phyloP scores from a whole-genome alignment of 2,888 invertebrate species.

The Dasysyrphus albostriatus region DNA sequence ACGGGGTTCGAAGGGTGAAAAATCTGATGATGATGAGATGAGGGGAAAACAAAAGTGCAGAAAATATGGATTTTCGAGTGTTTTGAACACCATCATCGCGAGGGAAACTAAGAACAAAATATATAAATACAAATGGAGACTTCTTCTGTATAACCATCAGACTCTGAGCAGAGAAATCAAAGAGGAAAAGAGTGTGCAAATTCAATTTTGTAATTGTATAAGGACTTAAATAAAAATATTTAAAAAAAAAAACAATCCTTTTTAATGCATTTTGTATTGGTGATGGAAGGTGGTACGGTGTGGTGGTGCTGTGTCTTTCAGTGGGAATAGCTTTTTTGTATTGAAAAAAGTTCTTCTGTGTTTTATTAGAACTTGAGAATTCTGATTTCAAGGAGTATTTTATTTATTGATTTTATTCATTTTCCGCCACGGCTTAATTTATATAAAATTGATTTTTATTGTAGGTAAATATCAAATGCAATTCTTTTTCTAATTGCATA shows the following conservation, averaged over 20 bases:
- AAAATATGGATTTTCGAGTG: conserved; percentile 61
- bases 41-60: conserved; percentile 24
- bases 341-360: conserved; percentile 26
- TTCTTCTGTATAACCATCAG: background rate
- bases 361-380: conserved; percentile 53
- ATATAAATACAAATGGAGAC: conserved; percentile 31
- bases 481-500: conserved; percentile 24
- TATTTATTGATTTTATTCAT: conserved; percentile 62
- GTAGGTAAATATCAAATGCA: conserved; percentile 32
- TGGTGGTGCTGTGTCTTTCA: no score
- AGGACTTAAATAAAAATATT: conserved; percentile 62
- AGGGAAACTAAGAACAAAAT: conserved; percentile 22
- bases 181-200: conserved; percentile 59
- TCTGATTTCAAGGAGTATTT: conserved; percentile 33
- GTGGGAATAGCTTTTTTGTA: background rate
- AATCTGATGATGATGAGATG: background rate
- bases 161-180: background rate
- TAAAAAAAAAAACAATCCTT: conserved; percentile 50
- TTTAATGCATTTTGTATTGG: conserved; percentile 29
- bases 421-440: conserved; percentile 33
- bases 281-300: background rate
- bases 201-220: conserved; percentile 75
- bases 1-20: background rate
- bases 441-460: conserved; percentile 28
- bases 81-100: conserved; percentile 36